Base-by-base conservation (phyloP, 2,113 vertebrate genomes). In the Lynx canadensis region DNA sequence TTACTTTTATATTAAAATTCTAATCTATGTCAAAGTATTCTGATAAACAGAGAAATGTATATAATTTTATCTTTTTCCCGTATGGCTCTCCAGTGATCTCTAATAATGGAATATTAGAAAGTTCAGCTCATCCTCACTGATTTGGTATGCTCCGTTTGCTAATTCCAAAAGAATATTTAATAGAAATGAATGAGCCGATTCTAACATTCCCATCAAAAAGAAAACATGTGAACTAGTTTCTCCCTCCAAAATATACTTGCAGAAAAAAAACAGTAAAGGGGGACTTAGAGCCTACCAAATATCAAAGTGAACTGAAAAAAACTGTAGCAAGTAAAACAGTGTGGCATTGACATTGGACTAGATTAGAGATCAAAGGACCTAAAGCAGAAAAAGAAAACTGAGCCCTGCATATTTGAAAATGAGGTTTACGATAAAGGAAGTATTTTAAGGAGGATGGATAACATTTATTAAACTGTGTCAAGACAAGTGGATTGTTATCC, bases 391-490 rank as follows among this genome's bases (percentile, higher is more conserved):
- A 33, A 31, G 45, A 80, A 90, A 71, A 52, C 52, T 52, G 6
- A 80, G 2, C 1, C 15, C 11, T 68, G 4, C 2, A 6, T 11
- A 66, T 52, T 48, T 91, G 11, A 83, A 79, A 79, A 66, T 66
- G 23, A 91, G 13, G 7, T 21, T 93, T 65, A 27, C 41, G n/a
- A 48, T 50, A 76, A 86, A 33, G 31, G 7, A 29, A 41, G 18
- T 50, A 91, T 76, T 73, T 90, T 65, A 45, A 68, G 19, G 55
- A 65, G 21, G 12, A 38, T 83, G 1, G 11, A 15, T 48, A 74
- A 36, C 36, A 25, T 60, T 95, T 91, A 87, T 36, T 91, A 85
- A 76, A 81, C 85, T 94, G 68, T 92, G 74, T 69, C 71, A 69
- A 68, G n/a, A 74, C 4, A 73, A 60, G 4, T 68, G 25, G 29